Conservation (phyloP, 2,888 invertebrate genomes). For the Tyria jacobaeae region DNA sequence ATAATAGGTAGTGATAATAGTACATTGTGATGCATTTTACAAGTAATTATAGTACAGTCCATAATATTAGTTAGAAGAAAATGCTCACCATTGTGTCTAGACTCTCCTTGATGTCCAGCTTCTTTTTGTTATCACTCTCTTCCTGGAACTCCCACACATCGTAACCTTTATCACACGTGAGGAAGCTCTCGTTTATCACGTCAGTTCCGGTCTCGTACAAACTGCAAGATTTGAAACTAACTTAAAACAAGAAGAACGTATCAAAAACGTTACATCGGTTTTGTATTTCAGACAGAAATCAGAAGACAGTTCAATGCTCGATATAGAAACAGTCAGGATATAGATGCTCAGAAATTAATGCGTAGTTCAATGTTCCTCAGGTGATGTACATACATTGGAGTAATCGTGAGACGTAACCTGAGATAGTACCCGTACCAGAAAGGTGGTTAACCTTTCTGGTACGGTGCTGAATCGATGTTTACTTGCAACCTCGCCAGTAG, state of each 20-base stretch:
- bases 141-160: slow-evolving; percentile 79
- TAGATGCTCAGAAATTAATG: too few relatives aligned
- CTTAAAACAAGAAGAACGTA: background rate
- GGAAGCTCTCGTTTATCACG: slow-evolving; percentile 68
- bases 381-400: too few relatives aligned
- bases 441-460: too few relatives aligned
- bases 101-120: slow-evolving; percentile 63
- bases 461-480: too few relatives aligned
- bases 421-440: too few relatives aligned
- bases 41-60: too few relatives aligned
- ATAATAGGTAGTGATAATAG: too few relatives aligned
- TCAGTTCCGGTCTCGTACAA: slow-evolving; percentile 70
- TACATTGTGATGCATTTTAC: background rate
- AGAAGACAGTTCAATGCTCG: background rate
- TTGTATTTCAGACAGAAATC: background rate
- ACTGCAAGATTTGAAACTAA: slow-evolving; percentile 52
- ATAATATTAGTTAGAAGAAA: too few relatives aligned
- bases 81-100: slow-evolving; percentile 73
- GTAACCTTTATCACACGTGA: slow-evolving; percentile 69
- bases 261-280: background rate
- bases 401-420: too few relatives aligned
- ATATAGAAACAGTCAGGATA: too few relatives aligned
- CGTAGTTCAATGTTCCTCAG: too few relatives aligned
- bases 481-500: too few relatives aligned
- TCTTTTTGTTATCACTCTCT: slow-evolving; percentile 64